Evolutionary conservation across 2,113 vertebrate species (phyloP), one percentile per base, ranked within the genome.

Genomic region (Lasiurus borealis): DNA sequence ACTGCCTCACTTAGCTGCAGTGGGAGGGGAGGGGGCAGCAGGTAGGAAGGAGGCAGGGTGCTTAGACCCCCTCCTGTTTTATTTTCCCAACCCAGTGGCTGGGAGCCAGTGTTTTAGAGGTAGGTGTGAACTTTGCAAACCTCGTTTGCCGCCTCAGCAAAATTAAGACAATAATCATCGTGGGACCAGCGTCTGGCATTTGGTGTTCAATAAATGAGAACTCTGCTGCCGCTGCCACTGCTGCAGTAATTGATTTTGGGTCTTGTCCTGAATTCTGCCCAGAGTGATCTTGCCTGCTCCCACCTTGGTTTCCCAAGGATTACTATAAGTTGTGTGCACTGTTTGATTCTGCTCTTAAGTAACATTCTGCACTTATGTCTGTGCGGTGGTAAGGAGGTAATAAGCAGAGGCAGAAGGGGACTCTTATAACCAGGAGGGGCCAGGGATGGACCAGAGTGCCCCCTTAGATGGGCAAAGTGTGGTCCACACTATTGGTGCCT

Each of bases 61-160:
- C 2, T 86, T 88, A n/a, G 18, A 18, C 15, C 40, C n/a, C n/a
- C 16, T 85, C 50, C 44, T 46, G 18, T 78, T 77, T 93, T 62
- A 77, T 31, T 57, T 19, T 57, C 85, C 66, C 34, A 83, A 34
- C 40, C 15, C 57, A 66, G 19, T 3, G 15, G 21, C 71, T 34
- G 69, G 77, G 16, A 76, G 34, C 50, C 75, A 86, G 72, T 52
- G 8, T 78, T 88, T 94, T 81, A 31, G 69, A 91, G 36, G 14
- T 94, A 66, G 23, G 11, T 87, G 81, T 71, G 36, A 46, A 81
- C 71, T 44, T 89, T 57, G 88, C 4, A 29, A 96, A 80, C 27
- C 25, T 83, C 18, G 0, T 40, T 66, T 82, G 31, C 46, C 76
- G 73, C 46, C 36, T 77, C 71, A 73, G 76, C 21, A 91, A 86